A percentile compares a stretch with the other conserved stretches of the same genome.
These are phyloP conservation scores for Urocolius indicus DNA, from an alignment of 2,113 vertebrate genomes.

Conservation along the genomic window DNA sequence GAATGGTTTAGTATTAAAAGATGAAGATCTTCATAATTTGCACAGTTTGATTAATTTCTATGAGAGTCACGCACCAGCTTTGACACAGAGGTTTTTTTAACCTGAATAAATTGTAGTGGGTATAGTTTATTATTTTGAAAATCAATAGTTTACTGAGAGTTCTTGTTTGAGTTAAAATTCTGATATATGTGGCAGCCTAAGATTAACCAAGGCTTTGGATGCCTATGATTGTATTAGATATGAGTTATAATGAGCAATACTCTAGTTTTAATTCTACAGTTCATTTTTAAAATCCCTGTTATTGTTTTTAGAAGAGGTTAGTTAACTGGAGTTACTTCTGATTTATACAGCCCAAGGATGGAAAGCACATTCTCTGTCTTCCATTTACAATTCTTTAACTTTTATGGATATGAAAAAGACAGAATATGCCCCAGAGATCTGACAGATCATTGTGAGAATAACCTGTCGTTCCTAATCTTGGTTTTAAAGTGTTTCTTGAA, in stretches of 20 bases:
- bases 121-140: background rate
- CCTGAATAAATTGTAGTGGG: background rate
- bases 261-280: background rate
- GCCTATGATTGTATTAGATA: background rate
- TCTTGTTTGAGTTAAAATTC: background rate
- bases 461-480: constrained; percentile 53
- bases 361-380: background rate
- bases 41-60: constrained; percentile 16
- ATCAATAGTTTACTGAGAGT: background rate
- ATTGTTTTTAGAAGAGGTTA: background rate
- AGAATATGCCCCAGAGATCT: background rate
- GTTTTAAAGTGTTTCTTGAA: constrained; percentile 16
- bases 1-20: background rate
- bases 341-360: background rate
- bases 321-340: background rate
- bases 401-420: background rate
- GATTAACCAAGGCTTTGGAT: background rate
- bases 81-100: background rate
- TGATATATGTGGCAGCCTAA: background rate
- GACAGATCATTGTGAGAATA: constrained; percentile 37
- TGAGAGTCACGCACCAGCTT: background rate
- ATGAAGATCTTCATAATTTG: constrained; percentile 6
- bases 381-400: background rate
- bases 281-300: background rate
- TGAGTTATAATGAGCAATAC: background rate